These are phyloP conservation scores for Eilema caniola DNA, from an alignment of 2,888 invertebrate species.

Conservation along the genomic window DNA sequence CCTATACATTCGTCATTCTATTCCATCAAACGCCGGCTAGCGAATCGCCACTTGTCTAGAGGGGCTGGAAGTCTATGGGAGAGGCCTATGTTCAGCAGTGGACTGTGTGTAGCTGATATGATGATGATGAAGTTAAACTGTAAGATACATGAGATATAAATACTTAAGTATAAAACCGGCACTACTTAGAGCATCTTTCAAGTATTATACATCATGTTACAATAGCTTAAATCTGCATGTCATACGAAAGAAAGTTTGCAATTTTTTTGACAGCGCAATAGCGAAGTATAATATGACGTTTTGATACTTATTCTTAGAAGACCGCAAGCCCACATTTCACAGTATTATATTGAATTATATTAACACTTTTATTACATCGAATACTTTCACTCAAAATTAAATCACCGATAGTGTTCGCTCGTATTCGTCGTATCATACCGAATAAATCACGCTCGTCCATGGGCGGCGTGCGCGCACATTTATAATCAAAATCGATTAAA, in stretches of 20 bases:
- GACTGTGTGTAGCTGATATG: too few species aligned
- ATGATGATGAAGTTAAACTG: too few species aligned
- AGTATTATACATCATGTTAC: not conserved
- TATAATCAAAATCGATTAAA: conserved; percentile 77
- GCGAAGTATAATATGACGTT: conserved; percentile 21
- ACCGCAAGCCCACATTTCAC: conserved; percentile 30
- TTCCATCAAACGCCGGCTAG: too few species aligned
- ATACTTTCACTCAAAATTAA: conserved; percentile 53
- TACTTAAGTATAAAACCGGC: not conserved
- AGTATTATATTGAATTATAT: conserved; percentile 40
- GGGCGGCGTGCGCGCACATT: conserved; percentile 69
- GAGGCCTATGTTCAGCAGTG: too few species aligned
- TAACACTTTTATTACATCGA: conserved; percentile 51
- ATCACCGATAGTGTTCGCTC: conserved; percentile 36
- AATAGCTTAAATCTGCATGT: not conserved
- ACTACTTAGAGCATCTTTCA: not conserved
- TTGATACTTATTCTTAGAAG: conserved; percentile 4
- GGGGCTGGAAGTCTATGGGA: too few species aligned
- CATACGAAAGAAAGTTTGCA: conserved; percentile 4
- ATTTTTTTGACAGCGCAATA: conserved; percentile 11
- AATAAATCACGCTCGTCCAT: conserved; percentile 63
- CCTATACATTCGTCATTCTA: too few species aligned
- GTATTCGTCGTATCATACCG: conserved; percentile 28
- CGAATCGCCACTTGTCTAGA: too few species aligned
- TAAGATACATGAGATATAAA: too few species aligned